Base-by-base conservation (phyloP, 2,113 vertebrate genomes). In the Onychorhynchus coronatus region DNA sequence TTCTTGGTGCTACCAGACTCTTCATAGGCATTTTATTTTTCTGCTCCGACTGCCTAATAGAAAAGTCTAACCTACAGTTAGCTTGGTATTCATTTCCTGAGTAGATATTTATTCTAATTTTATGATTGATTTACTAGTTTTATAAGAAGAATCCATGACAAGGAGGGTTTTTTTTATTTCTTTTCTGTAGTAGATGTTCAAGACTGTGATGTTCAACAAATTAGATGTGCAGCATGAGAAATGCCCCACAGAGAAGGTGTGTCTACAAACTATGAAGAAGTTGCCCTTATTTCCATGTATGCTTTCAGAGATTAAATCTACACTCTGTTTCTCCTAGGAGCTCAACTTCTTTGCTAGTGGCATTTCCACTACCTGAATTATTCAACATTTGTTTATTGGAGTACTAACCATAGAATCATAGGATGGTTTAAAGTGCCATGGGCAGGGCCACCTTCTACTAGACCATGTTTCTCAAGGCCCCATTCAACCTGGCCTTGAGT, bases 171-270 rank as follows among this genome's bases (percentile, higher is more conserved):
- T 62, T 71, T 66, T 5, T 4, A 24, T 20, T 52, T 88, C 4
- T 53, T 6, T 63, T 81, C 47, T 74, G 30, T 39, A 31, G 10
- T 14, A 82, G 11, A 14, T 72, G 18, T 22, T 75, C n/a, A 44
- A 62, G 37, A 67, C 47, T 55, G 12, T 53, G 22, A 14, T 27
- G 3, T 23, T 70, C 27, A 70, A 50, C 2, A 88, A 76, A 39
- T 21, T 74, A 46, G 37, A 74, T 9, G 4, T n/a, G 17, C 3
- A 85, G 3, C 12, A 31, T 16, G 28, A 89, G 19, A 66, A 44
- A 59, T 28, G 1, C 5, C 24, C 19, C 11, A 49, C 7, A 58
- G 17, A 66, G 17, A 72, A 56, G 5, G 1, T 2, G 0, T 49
- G 23, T 41, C 55, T 93, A 14, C 21, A 74, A 53, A 78, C 3